These are phyloP conservation scores for Hypselothyrea guttata DNA, from an alignment of 2,888 invertebrate genomes.

Conservation along the genomic window DNA sequence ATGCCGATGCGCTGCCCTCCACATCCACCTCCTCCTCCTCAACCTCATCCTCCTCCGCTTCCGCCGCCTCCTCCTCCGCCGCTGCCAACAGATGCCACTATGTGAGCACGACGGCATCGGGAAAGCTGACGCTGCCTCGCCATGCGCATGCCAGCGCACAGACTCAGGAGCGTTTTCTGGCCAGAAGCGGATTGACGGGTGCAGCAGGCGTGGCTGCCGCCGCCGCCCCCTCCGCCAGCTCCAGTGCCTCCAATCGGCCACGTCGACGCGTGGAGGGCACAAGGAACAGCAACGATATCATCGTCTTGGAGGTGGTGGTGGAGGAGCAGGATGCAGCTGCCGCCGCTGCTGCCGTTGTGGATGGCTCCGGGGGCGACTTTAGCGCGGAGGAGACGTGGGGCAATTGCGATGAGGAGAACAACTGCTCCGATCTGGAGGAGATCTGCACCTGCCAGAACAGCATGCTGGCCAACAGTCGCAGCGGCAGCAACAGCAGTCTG, in stretches of 20 bases:
- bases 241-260: conserved; percentile 10
- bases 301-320: conserved; percentile 56
- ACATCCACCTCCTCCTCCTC: conserved; percentile 68
- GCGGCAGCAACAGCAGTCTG: conserved; percentile 77
- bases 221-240: neutral
- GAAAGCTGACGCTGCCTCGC: conserved; percentile 53
- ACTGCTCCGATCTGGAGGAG: conserved; percentile 80
- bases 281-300: conserved; percentile 47
- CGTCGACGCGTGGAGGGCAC: conserved; percentile 33
- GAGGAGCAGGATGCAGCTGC: conserved; percentile 38
- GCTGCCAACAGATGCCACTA: conserved; percentile 81
- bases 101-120: conserved; percentile 64
- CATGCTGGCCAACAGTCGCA: conserved; percentile 59
- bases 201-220: neutral
- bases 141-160: conserved; percentile 80
- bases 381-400: conserved; percentile 80
- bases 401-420: conserved; percentile 82
- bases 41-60: conserved; percentile 1
- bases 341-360: neutral
- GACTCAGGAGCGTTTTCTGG: conserved; percentile 78
- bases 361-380: conserved; percentile 43
- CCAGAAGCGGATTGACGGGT: conserved; percentile 36
- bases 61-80: too few species aligned
- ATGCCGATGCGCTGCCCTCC: conserved; percentile 77
- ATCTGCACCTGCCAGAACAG: conserved; percentile 81